Conservation (phyloP, 2,113 vertebrate species). For the Orthonyx spaldingii region DNA sequence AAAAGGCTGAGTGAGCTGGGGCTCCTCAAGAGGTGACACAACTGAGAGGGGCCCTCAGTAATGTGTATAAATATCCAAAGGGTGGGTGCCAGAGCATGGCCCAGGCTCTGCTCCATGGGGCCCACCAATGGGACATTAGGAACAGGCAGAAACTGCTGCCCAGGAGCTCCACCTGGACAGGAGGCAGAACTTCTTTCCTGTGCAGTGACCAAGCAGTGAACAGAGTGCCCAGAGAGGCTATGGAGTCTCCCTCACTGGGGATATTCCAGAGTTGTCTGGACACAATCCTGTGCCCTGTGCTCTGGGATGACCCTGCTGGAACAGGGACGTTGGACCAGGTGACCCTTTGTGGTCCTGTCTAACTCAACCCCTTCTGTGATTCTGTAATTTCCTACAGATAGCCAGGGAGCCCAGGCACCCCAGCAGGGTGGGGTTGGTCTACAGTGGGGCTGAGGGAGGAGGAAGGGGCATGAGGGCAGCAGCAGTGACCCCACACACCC, state of each 20-base stretch:
- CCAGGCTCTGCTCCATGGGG: not conserved
- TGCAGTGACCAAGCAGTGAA: not conserved
- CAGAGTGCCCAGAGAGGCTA: too few relatives aligned
- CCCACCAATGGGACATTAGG: not conserved
- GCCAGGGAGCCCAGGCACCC: not conserved
- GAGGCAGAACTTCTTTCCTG: not conserved
- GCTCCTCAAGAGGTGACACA: not conserved
- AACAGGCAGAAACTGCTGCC: not conserved
- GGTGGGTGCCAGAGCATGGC: not conserved
- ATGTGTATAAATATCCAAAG: not conserved
- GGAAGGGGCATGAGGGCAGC: not conserved
- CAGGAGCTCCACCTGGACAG: not conserved
- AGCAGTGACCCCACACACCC: not conserved
- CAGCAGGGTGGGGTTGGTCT: not conserved
- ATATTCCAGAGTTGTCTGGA: accelerated
- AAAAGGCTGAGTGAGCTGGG: not conserved
- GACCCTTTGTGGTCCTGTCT: not conserved
- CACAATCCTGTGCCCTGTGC: not conserved
- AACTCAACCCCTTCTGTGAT: not conserved
- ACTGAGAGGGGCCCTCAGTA: not conserved
- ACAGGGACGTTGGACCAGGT: not conserved
- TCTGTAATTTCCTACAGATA: not conserved
- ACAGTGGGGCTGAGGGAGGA: not conserved
- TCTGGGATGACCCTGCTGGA: not conserved
- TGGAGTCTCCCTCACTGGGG: too few relatives aligned